Conservation (phyloP, 2,797 vertebrate genomes). For the Cirrhinus molitorella region DNA sequence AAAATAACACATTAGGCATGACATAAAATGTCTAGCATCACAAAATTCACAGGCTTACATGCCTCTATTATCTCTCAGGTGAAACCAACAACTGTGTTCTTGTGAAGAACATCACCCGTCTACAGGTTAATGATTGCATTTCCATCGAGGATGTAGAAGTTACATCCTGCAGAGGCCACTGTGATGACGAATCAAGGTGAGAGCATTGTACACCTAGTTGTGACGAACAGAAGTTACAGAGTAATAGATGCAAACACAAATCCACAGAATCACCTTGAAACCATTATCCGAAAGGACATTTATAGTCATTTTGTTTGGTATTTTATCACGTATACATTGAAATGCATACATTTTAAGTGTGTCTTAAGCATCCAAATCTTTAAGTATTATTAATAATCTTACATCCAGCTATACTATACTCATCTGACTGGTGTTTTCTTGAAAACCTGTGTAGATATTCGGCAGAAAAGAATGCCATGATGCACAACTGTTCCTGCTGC, state of each 20-base stretch:
- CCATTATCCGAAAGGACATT: not conserved
- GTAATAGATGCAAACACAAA: no score
- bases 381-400: not conserved
- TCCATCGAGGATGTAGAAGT: conserved; percentile 75
- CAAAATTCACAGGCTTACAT: not conserved
- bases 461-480: conserved; percentile 70
- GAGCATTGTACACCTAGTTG: conserved; percentile 55
- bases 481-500: conserved; percentile 86
- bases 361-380: not conserved
- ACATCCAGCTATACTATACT: not conserved
- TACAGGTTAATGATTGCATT: conserved; percentile 73
- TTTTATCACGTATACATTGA: not conserved
- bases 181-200: conserved; percentile 84
- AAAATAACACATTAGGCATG: not conserved
- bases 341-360: not conserved
- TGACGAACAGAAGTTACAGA: not conserved
- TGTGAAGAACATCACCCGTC: conserved; percentile 66
- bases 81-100: conserved; percentile 70
- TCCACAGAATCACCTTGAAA: not conserved
- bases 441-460: conserved; percentile 79
- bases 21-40: not conserved
- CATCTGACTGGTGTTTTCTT: conserved; percentile 32
- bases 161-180: conserved; percentile 84
- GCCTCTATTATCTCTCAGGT: conserved; percentile 62
- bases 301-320: not conserved